A percentile compares a stretch with the other conserved stretches of the same genome.
phyloP scores from a whole-genome alignment of 1,140 invertebrate species.

The Hylyphantes graminicola region DNA sequence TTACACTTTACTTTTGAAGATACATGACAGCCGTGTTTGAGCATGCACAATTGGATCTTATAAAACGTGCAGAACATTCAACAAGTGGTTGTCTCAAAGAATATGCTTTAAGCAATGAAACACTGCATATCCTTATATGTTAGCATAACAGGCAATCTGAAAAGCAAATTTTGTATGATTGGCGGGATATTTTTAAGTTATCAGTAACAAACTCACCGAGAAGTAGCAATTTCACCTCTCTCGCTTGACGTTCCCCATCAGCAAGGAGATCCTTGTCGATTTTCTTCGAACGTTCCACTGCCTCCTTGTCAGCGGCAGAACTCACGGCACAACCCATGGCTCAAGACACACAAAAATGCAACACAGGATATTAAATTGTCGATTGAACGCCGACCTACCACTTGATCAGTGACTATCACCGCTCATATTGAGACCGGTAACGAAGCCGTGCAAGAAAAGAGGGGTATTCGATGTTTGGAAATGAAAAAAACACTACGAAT shows the following conservation, averaged over 20 bases:
- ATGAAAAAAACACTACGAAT: background rate
- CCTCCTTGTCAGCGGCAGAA: conserved; percentile 83
- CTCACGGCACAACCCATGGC: conserved; percentile 71
- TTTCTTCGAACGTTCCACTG: conserved; percentile 84
- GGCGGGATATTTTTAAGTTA: background rate
- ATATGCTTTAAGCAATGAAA: background rate
- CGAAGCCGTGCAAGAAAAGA: background rate
- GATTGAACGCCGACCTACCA: conserved; percentile 2
- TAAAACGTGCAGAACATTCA: too few species aligned
- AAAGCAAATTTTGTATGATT: background rate
- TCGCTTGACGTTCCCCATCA: conserved; percentile 84
- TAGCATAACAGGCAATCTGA: background rate
- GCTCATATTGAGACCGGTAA: conserved; percentile 48
- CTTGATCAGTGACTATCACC: conserved; percentile 1
- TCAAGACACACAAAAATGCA: conserved; percentile 11
- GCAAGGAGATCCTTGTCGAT: conserved; percentile 86
- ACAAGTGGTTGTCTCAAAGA: background rate
- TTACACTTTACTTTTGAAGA: too few species aligned
- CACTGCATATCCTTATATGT: background rate
- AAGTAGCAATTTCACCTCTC: conserved; percentile 88
- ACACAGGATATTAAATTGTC: conserved; percentile 2
- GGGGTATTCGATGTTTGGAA: background rate
- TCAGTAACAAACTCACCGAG: conserved; percentile 75
- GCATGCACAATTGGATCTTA: too few species aligned
- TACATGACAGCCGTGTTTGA: too few species aligned